phyloP scores from a whole-genome alignment of 2,888 invertebrate species.

The Zygogramma bicolorata region DNA sequence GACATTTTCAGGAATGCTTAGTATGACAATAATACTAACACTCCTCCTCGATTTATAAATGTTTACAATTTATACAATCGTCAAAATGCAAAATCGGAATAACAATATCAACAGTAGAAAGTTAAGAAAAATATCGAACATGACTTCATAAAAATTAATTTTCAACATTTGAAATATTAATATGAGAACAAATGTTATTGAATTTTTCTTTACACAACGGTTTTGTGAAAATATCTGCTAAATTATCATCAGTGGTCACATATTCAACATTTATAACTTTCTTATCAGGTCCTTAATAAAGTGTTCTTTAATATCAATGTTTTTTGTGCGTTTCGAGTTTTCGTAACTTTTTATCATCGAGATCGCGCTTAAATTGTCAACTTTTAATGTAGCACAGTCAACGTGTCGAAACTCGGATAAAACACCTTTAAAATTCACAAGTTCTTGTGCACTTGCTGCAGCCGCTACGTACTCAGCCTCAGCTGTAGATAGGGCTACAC shows the following conservation, averaged over 20 bases:
- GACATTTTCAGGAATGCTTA: too few species aligned
- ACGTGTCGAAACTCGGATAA: constrained; percentile 10
- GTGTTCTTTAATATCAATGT: constrained; percentile 25
- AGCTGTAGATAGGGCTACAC: constrained; percentile 38
- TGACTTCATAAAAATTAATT: background rate
- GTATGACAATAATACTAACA: too few species aligned
- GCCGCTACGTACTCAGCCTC: constrained; percentile 38
- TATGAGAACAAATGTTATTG: background rate
- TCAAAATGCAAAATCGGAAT: background rate
- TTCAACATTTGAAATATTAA: background rate
- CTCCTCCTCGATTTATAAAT: constrained; percentile 3
- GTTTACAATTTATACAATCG: background rate
- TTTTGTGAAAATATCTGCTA: constrained; percentile 27
- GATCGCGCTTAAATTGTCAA: constrained; percentile 23
- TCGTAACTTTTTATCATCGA: constrained; percentile 23
- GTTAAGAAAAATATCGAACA: background rate
- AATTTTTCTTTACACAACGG: constrained; percentile 27
- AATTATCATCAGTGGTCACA: constrained; percentile 22
- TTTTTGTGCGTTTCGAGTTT: constrained; percentile 29
- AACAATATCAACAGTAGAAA: background rate
- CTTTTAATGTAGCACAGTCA: constrained; percentile 1
- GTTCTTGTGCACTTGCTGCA: constrained; percentile 21
- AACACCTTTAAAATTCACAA: constrained; percentile 25
- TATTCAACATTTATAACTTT: constrained; percentile 24
- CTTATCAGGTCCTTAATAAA: constrained; percentile 15